A percentile compares a stretch with the other conserved stretches of the same genome.
These are phyloP conservation scores for Teleogryllus oceanicus DNA, from an alignment of 2,888 invertebrate species.

Conservation along the genomic window DNA sequence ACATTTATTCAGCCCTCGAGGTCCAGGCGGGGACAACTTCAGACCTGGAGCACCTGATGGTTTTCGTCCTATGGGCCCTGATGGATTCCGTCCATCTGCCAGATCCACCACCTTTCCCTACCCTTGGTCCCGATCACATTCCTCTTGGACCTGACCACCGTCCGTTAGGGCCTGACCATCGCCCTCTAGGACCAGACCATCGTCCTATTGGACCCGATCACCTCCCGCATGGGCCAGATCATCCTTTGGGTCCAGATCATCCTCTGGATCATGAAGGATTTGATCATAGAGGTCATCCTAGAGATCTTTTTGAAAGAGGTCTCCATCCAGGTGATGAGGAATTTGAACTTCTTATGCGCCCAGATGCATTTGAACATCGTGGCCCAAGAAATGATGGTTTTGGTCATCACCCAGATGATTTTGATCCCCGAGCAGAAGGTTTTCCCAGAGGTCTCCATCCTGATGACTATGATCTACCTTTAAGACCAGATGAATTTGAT, in stretches of 20 bases:
- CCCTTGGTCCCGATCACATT: neutral
- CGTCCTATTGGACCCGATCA: slow-evolving; percentile 26
- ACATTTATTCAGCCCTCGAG: slow-evolving; percentile 32
- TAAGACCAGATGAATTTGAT: slow-evolving; percentile 34
- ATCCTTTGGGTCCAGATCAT: slow-evolving; percentile 25
- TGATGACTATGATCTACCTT: slow-evolving; percentile 37
- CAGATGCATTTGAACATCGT: slow-evolving; percentile 34
- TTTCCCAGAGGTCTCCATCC: slow-evolving; percentile 33
- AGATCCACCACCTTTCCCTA: neutral
- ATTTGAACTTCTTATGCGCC: slow-evolving; percentile 40
- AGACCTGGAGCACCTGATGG: slow-evolving; percentile 32
- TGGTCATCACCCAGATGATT: slow-evolving; percentile 42
- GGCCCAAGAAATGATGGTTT: slow-evolving; percentile 24
- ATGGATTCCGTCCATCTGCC: slow-evolving; percentile 34
- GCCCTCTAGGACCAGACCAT: neutral
- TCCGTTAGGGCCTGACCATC: neutral
- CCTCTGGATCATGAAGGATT: slow-evolving; percentile 40
- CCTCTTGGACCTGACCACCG: neutral
- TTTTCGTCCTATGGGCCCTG: slow-evolving; percentile 30
- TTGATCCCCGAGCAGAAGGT: slow-evolving; percentile 41
- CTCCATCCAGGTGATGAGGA: slow-evolving; percentile 39
- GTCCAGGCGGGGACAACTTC: slow-evolving; percentile 35
- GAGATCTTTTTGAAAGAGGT: slow-evolving; percentile 32
- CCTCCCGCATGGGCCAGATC: slow-evolving; percentile 25
- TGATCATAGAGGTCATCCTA: slow-evolving; percentile 42